phyloP scores from a whole-genome alignment of 37 sponge, comb jelly and placozoan species.

The Ianthella basta region DNA sequence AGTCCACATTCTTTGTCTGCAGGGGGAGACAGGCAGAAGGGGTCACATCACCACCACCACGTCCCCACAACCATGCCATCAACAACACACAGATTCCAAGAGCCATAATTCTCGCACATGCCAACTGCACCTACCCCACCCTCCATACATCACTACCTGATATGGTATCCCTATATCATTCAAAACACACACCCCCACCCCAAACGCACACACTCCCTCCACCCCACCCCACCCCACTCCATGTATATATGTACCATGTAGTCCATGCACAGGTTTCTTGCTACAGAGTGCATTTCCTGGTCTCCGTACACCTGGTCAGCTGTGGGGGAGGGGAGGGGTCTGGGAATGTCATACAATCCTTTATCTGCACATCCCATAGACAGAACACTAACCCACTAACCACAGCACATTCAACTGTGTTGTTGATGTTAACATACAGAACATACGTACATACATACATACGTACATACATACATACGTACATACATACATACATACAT shows the following conservation, averaged over 20 bases:
- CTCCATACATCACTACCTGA: too few species aligned
- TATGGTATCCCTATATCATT: background rate
- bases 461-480: too few species aligned
- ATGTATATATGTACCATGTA: conserved; percentile 78
- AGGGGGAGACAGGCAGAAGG: conserved; percentile 29
- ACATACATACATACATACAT: too few species aligned
- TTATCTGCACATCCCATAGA: too few species aligned
- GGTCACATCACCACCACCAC: background rate
- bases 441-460: too few species aligned
- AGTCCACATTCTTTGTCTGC: conserved; percentile 93
- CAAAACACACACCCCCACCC: background rate
- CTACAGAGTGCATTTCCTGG: conserved; percentile 92
- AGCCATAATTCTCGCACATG: background rate
- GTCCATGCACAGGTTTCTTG: conserved; percentile 89
- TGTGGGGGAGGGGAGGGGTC: conserved; percentile 16
- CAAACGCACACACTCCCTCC: background rate
- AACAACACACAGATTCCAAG: conserved; percentile 21
- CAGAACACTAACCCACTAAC: too few species aligned
- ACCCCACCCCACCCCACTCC: background rate
- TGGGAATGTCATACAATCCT: background rate
- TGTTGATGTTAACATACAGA: too few species aligned
- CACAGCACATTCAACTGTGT: too few species aligned
- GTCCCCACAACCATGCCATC: background rate
- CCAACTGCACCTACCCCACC: background rate
- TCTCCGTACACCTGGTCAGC: conserved; percentile 99